phyloP scores from a whole-genome alignment of 1,140 invertebrate genomes.

The Episyrphus balteatus region DNA sequence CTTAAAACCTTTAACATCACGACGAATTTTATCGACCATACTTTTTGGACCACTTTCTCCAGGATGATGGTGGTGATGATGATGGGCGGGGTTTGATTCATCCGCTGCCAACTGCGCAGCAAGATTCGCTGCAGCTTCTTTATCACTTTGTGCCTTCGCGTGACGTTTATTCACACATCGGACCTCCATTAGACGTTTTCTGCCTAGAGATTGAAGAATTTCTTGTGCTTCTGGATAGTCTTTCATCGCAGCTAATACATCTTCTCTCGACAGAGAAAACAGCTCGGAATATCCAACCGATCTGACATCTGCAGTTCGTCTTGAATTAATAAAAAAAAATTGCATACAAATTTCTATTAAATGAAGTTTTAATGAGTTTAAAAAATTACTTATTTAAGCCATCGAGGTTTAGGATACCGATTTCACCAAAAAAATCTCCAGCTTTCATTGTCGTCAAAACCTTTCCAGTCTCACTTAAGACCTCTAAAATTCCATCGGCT shows the following conservation, averaged over 20 bases:
- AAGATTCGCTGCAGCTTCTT: conserved; percentile 21
- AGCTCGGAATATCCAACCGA: conserved; percentile 93
- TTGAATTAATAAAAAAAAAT: conserved; percentile 31
- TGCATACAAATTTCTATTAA: not conserved
- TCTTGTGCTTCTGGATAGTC: conserved; percentile 95
- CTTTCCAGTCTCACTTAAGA: conserved; percentile 84
- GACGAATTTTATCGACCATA: conserved; percentile 69
- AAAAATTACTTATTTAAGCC: conserved; percentile 81
- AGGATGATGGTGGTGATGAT: conserved; percentile 16
- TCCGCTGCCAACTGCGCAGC: conserved; percentile 14
- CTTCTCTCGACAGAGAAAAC: conserved; percentile 89
- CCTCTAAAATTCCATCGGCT: conserved; percentile 91
- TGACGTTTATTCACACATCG: conserved; percentile 38
- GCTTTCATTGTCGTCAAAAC: conserved; percentile 94
- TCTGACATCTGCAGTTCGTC: conserved; percentile 88
- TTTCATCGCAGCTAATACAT: conserved; percentile 87
- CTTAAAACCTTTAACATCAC: conserved; percentile 67
- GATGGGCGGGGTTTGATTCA: conserved; percentile 5
- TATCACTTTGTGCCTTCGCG: conserved; percentile 25
- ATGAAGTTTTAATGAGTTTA: not conserved
- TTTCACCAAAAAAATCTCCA: conserved; percentile 96
- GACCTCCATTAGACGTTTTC: conserved; percentile 80
- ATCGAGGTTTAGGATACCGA: conserved; percentile 91
- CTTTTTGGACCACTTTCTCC: conserved; percentile 50
- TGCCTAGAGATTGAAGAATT: conserved; percentile 74